Conservation (phyloP, 2,888 invertebrate species). For the Heliconius ethilla region DNA sequence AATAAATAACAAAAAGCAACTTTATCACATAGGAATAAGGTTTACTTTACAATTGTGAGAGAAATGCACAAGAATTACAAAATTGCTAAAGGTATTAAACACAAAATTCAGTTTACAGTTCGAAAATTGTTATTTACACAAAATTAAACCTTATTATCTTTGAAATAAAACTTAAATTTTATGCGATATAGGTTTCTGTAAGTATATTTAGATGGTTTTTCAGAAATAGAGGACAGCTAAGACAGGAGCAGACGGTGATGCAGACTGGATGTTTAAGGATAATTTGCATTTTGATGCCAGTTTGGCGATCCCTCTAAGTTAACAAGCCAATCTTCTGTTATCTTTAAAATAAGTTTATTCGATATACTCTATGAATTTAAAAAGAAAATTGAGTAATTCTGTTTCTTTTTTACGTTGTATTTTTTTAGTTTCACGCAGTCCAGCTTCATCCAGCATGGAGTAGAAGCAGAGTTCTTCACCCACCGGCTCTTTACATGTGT, state of each 20-base stretch:
- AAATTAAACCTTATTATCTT: constrained; percentile 16
- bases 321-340: constrained; percentile 17
- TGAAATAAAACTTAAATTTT: constrained; percentile 9
- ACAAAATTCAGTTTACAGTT: constrained; percentile 25
- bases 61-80: constrained; percentile 8
- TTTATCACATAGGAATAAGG: neutral
- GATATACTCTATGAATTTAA: neutral
- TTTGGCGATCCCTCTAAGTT: constrained; percentile 26
- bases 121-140: neutral
- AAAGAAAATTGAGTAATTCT: too few relatives aligned
- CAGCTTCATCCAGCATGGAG: too few relatives aligned
- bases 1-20: neutral
- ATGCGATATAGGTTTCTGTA: neutral
- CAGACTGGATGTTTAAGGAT: constrained; percentile 43
- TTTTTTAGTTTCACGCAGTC: too few relatives aligned
- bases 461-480: too few relatives aligned
- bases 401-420: too few relatives aligned
- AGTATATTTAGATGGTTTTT: constrained; percentile 1
- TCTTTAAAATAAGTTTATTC: neutral
- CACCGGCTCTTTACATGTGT: too few relatives aligned
- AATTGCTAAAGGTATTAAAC: constrained; percentile 8
- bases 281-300: constrained; percentile 43
- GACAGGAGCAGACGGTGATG: constrained; percentile 40
- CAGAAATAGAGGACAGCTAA: constrained; percentile 45
- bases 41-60: neutral